Evolutionary conservation across 53 echinoderm and acorn worm genomes (phyloP).

Genomic region (Pentamera pediparva): DNA sequence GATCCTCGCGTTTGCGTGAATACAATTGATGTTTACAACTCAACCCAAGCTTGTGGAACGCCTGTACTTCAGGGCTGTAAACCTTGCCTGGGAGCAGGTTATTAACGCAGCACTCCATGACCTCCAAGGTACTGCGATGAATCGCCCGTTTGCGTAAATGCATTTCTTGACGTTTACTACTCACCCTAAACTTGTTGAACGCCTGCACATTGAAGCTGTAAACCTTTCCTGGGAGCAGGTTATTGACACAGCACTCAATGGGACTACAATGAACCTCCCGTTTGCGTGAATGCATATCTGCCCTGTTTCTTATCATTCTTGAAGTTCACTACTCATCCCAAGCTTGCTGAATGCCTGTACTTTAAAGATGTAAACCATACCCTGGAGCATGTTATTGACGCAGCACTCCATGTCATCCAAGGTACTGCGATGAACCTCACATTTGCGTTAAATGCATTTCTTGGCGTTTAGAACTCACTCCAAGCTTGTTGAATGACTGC

Average conservation of each 20-base stretch:
- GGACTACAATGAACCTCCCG: too few relatives aligned
- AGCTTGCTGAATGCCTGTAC: slow-evolving; percentile 68
- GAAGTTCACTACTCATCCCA: slow-evolving; percentile 52
- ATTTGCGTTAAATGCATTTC: too few relatives aligned
- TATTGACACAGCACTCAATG: slow-evolving; percentile 80
- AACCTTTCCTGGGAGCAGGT: slow-evolving; percentile 74
- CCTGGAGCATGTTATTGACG: slow-evolving; percentile 62
- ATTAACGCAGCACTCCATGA: too few relatives aligned
- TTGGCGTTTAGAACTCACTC: slow-evolving; percentile 63
- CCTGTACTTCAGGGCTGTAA: slow-evolving; percentile 60
- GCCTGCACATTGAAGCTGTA: slow-evolving; percentile 78
- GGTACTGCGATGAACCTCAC: slow-evolving; percentile 66
- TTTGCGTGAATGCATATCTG: too few relatives aligned
- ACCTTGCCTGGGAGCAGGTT: slow-evolving; percentile 68
- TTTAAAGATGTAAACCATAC: slow-evolving; percentile 65
- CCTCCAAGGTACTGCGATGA: slow-evolving; percentile 51
- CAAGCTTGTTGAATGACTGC: slow-evolving; percentile 67
- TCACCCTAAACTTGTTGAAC: slow-evolving; percentile 90
- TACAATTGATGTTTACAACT: too few relatives aligned
- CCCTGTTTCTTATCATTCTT: not conserved
- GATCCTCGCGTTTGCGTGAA: too few relatives aligned
- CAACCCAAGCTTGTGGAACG: slow-evolving; percentile 80
- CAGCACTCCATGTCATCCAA: slow-evolving; percentile 79
- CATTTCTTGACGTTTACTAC: slow-evolving; percentile 1
- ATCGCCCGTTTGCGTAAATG: too few relatives aligned